These are phyloP conservation scores for Oreotrochilus melanogaster DNA, from an alignment of 2,113 vertebrate genomes.

Conservation along the genomic window DNA sequence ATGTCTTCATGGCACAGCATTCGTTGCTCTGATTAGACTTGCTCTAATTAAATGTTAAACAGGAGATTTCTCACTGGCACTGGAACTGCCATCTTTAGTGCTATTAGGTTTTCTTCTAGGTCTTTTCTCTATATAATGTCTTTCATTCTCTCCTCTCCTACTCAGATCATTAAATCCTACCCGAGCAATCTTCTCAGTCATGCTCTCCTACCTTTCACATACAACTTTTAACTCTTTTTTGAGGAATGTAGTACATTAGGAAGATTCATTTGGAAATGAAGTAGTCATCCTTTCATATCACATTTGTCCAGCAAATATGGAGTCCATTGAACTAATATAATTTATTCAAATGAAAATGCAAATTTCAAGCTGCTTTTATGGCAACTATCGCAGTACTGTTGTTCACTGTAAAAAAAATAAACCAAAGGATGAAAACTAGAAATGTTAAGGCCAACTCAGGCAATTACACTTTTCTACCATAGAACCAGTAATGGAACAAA, in stretches of 20 bases:
- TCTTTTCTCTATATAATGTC: background rate
- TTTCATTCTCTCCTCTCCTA: background rate
- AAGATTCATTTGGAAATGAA: slow-evolving; percentile 3
- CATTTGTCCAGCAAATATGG: slow-evolving; percentile 25
- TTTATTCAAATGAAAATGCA: background rate
- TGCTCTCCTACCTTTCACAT: background rate
- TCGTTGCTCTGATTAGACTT: background rate
- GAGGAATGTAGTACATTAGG: background rate
- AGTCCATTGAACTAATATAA: background rate
- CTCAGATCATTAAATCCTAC: background rate
- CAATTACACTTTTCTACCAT: background rate
- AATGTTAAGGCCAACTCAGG: slow-evolving; percentile 10
- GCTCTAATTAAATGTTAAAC: background rate
- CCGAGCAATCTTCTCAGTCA: background rate
- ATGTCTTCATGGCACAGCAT: background rate
- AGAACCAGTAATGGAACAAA: slow-evolving; percentile 4
- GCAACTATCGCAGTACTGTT: background rate
- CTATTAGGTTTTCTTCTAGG: background rate
- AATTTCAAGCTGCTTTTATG: slow-evolving; percentile 10
- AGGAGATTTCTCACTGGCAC: background rate
- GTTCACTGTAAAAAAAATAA: background rate
- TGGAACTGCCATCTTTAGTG: background rate
- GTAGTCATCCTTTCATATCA: background rate
- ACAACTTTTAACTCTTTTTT: background rate
- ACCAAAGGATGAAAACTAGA: background rate